Evolutionary conservation across 2,888 invertebrate species (phyloP), one percentile per base, ranked within the genome.

Genomic region (Scaptomyza polygonia): DNA sequence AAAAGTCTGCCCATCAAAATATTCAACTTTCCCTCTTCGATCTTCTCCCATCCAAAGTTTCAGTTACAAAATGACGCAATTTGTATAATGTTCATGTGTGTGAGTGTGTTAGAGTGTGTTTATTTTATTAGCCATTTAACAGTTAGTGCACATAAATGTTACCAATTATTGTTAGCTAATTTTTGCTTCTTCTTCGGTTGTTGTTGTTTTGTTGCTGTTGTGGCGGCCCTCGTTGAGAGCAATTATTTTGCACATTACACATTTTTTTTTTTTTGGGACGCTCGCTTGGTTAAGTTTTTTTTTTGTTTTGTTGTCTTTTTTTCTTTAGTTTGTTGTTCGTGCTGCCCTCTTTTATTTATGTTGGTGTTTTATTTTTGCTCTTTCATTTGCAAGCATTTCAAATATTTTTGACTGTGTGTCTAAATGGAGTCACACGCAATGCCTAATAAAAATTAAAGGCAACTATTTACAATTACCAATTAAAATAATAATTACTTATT

Each of bases 141-240:
- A 85, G 87, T 84, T 81, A 66, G 68, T 78, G 85, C 87, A 71
- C 85, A 84, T 81, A 79, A 87, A 76, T 69, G 85, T 67, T 78
- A 67, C 85, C 70, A 81, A 83, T 87, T 85, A 86, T 86, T 71
- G 76, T 85, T 87, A 73, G 76, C 87, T 73, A 59, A 84, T 80
- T 80, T 79, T 59, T 57, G n/a, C n/a, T 21, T 9, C 21, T 6
- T 36, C 34, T 36, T 4, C n/a, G 1, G 0, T 36, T 36, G 14
- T 14, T n/a, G 14, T 21, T 21, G 8, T 16, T 39, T 14, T n/a
- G 14, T 21, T 21, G 8, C 9, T 39, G 16, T 16, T 39, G 36
- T 9, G 30, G 30, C 44, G 47, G 53, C 61, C 69, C 69, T 58
- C 53, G 59, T 59, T 36, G 43, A 59, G 66, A 29, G 56, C 62